These are phyloP conservation scores for Pammene aurita DNA, from an alignment of 2,888 invertebrate genomes.

Conservation along the genomic window DNA sequence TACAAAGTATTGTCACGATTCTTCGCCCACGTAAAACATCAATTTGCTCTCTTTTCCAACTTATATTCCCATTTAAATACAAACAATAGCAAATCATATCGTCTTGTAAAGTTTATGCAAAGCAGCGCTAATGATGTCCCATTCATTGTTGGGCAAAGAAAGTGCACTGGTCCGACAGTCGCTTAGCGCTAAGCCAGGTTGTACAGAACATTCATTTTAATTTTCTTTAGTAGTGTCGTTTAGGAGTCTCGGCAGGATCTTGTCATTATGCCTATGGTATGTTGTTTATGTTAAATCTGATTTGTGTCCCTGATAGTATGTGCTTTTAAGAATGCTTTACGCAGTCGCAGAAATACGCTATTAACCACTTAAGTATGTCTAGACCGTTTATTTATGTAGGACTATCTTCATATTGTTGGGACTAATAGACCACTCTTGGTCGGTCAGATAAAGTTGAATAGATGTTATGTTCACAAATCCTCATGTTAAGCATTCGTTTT, in stretches of 20 bases:
- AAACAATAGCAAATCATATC: slow-evolving; percentile 38
- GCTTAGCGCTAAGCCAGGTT: slow-evolving; percentile 22
- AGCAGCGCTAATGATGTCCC: slow-evolving; percentile 38
- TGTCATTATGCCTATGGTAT: too few relatives aligned
- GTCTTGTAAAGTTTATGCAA: slow-evolving; percentile 38
- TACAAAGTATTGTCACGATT: neutral
- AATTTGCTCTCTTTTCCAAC: slow-evolving; percentile 15
- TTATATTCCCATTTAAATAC: slow-evolving; percentile 28
- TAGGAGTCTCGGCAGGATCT: neutral
- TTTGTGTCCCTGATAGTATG: neutral
- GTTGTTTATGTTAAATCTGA: too few relatives aligned
- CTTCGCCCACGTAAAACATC: neutral
- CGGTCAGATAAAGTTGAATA: too few relatives aligned
- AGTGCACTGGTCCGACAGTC: slow-evolving; percentile 25
- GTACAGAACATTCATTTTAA: slow-evolving; percentile 9
- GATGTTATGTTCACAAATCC: too few relatives aligned
- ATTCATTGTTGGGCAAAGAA: slow-evolving; percentile 39
- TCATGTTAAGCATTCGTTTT: too few relatives aligned
- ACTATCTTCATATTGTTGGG: too few relatives aligned
- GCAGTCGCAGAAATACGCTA: too few relatives aligned
- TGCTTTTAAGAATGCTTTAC: too few relatives aligned
- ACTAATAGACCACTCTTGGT: too few relatives aligned
- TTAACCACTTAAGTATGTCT: too few relatives aligned
- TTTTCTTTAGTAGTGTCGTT: neutral
- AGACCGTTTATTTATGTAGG: too few relatives aligned